Evolutionary conservation across 2,888 invertebrate species (phyloP), one percentile per base, ranked within the genome.

Genomic region (Margaritifera margaritifera): DNA sequence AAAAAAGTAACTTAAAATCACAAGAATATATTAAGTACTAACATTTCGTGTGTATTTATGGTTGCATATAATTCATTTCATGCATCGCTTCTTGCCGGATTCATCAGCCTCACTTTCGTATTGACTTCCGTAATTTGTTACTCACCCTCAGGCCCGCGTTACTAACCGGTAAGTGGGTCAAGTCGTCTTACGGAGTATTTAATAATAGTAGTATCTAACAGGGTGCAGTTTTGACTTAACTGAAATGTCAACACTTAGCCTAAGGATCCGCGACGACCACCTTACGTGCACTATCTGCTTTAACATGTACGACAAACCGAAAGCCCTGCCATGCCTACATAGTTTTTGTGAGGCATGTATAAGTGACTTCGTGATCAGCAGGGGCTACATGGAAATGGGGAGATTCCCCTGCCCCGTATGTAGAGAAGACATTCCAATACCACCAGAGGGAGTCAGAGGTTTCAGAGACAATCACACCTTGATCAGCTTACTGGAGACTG

Each of bases 301-400:
- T 25, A 69, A 78, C 31, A 62, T 67, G 6, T 87, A 81, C 69
- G 78, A 62, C 1, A 73, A 68, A 54, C 87, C 88, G 5, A 87
- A 87, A 74, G 86, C 86, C 4, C 66, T 88, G 52, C 86, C 87
- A 0, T 88, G 88, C 63, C 66, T 84, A 1, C 88, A 88, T 66
- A 85, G 86, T 5, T 88, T 85, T 61, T 87, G 87, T 68, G 78
- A 84, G 63, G 78, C 70, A 4, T 88, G 88, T 74, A 69, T 88
- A 3, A 71, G 72, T 8, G 85, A 84, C 52, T 86, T 81, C 61
- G 76, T 86, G 6, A 66, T 62, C 0, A 71, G 72, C 6, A 69
- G 81, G 42, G 76, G 74, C 0, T 85, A 75, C 59, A 79, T 78
- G 25, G 22, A 57, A 0, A 31, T 20, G 0, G 82, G 80, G 5